phyloP scores from a whole-genome alignment of 2,797 vertebrate genomes.

The Cetoscarus ocellatus region DNA sequence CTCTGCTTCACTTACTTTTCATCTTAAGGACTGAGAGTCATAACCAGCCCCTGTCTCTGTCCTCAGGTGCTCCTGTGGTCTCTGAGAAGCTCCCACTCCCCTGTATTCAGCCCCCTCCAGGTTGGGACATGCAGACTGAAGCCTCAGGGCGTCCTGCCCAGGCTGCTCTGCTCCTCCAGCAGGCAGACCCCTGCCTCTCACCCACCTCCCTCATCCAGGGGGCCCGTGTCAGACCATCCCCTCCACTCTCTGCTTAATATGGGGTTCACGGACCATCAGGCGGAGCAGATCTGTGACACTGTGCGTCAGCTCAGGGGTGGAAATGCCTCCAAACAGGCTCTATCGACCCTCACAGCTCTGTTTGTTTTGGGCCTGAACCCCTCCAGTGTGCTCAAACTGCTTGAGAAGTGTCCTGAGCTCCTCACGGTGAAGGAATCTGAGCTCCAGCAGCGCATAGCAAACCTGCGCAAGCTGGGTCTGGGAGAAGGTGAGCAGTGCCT shows the following conservation, averaged over 20 bases:
- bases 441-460: slow-evolving; percentile 83
- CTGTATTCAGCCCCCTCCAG: slow-evolving; percentile 4
- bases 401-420: slow-evolving; percentile 87
- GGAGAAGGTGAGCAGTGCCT: slow-evolving; percentile 86
- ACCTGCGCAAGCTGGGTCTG: slow-evolving; percentile 89
- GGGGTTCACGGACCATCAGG: slow-evolving; percentile 87
- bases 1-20: background rate
- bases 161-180: slow-evolving; percentile 51
- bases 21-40: no score
- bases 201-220: background rate
- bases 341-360: slow-evolving; percentile 78
- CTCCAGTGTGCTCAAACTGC: slow-evolving; percentile 72
- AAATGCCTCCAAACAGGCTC: slow-evolving; percentile 39
- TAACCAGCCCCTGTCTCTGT: background rate
- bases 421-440: slow-evolving; percentile 70
- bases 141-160: background rate
- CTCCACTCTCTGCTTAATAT: slow-evolving; percentile 74
- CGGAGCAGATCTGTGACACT: slow-evolving; percentile 67
- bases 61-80: slow-evolving; percentile 70
- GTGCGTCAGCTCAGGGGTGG: slow-evolving; percentile 44
- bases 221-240: slow-evolving; percentile 31
- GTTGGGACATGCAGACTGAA: slow-evolving; percentile 7
- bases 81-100: slow-evolving; percentile 35
- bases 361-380: slow-evolving; percentile 86
- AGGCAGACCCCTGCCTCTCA: slow-evolving; percentile 15